phyloP scores from a whole-genome alignment of 2,113 vertebrate species.

The Lepidiolamprologus cunningtoni region DNA sequence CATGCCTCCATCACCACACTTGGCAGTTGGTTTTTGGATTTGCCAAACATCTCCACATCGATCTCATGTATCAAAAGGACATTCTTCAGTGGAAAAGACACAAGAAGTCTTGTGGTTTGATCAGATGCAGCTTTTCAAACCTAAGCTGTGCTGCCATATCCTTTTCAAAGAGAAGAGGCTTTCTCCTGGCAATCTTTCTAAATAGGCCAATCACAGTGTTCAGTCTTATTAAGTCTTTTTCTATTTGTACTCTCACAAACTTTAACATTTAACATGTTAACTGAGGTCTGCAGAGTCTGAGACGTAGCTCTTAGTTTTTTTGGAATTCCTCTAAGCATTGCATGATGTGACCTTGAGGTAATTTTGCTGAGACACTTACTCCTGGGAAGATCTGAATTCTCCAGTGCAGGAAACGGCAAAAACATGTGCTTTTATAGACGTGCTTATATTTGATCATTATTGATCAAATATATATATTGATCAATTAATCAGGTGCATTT shows the following conservation, averaged over 20 bases:
- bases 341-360: background rate
- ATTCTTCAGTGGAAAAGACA: background rate
- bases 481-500: background rate
- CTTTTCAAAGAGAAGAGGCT: background rate
- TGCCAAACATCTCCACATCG: background rate
- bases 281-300: background rate
- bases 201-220: background rate
- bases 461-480: background rate
- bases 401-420: background rate
- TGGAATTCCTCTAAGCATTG: background rate
- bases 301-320: background rate
- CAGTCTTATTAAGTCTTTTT: background rate
- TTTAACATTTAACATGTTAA: background rate
- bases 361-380: background rate
- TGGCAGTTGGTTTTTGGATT: background rate
- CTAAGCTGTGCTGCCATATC: background rate
- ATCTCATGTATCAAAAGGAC: background rate
- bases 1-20: background rate
- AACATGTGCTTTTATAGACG: background rate
- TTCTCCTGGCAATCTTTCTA: background rate
- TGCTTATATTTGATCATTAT: background rate
- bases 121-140: background rate
- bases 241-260: background rate
- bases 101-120: background rate
- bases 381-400: background rate